A percentile compares a stretch with the other conserved stretches of the same genome.
These are phyloP conservation scores for Osmerus mordax DNA, from an alignment of 2,113 vertebrate genomes.

Conservation along the genomic window DNA sequence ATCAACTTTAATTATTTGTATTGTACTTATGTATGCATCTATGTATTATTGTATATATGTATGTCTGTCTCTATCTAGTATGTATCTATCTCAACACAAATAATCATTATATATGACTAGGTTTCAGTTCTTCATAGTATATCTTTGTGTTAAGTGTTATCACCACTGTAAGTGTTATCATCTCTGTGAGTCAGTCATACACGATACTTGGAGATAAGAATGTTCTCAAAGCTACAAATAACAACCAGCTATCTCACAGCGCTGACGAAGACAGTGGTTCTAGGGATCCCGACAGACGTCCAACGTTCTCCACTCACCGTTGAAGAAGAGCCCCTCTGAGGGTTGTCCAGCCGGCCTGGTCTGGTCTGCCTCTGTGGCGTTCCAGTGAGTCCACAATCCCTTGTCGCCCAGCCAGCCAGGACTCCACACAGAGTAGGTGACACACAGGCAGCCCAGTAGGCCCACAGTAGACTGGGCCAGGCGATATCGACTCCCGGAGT, in stretches of 20 bases:
- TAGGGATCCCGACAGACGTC: not conserved
- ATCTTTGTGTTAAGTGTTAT: too few species aligned
- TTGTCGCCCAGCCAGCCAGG: conserved; percentile 63
- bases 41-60: too few species aligned
- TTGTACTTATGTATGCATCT: too few species aligned
- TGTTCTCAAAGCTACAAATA: not conserved
- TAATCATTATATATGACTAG: too few species aligned
- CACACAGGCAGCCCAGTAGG: conserved; percentile 64
- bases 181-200: not conserved
- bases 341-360: not conserved
- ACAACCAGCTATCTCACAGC: too few species aligned
- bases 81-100: not conserved
- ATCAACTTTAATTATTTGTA: too few species aligned
- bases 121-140: too few species aligned
- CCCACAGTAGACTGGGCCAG: conserved; percentile 65
- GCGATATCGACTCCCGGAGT: conserved; percentile 64
- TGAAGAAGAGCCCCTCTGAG: conserved; percentile 33
- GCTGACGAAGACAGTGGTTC: not conserved
- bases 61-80: not conserved
- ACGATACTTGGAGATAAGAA: not conserved
- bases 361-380: conserved; percentile 35
- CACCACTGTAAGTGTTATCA: not conserved
- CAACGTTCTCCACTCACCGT: conserved; percentile 41
- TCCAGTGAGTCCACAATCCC: conserved; percentile 66
- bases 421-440: conserved; percentile 67